Evolutionary conservation across 2,797 vertebrate genomes (phyloP).

Genomic region (Rhodeus uyekii): DNA sequence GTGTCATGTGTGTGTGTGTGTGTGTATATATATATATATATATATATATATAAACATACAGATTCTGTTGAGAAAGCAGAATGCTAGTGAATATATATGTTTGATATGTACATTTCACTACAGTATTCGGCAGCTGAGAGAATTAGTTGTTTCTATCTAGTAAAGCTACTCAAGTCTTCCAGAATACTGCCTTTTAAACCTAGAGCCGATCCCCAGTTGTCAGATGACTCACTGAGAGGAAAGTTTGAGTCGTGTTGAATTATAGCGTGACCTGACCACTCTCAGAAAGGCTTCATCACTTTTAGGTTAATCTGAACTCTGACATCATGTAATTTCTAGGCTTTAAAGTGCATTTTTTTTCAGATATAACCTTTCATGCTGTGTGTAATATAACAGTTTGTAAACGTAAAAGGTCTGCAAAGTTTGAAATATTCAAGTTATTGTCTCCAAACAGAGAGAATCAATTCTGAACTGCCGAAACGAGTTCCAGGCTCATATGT

Average conservation of each 20-base stretch:
- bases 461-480: background rate
- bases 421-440: background rate
- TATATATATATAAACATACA: too few relatives aligned
- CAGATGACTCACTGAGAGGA: conserved; percentile 23
- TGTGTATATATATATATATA: too few relatives aligned
- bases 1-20: background rate
- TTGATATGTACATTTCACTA: background rate
- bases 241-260: conserved; percentile 1
- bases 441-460: background rate
- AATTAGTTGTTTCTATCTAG: background rate
- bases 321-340: background rate
- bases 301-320: background rate
- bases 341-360: background rate
- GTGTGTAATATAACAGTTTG: background rate
- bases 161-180: background rate
- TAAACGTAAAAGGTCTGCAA: background rate
- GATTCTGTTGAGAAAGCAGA: too few relatives aligned
- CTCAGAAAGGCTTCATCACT: conserved; percentile 3
- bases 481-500: too few relatives aligned
- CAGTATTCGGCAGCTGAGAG: background rate
- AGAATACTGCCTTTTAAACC: conserved; percentile 3
- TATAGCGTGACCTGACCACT: conserved; percentile 15
- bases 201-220: background rate
- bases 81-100: background rate
- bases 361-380: background rate